Conservation (phyloP, 2,797 vertebrate species). For the Podarcis lilfordi region DNA sequence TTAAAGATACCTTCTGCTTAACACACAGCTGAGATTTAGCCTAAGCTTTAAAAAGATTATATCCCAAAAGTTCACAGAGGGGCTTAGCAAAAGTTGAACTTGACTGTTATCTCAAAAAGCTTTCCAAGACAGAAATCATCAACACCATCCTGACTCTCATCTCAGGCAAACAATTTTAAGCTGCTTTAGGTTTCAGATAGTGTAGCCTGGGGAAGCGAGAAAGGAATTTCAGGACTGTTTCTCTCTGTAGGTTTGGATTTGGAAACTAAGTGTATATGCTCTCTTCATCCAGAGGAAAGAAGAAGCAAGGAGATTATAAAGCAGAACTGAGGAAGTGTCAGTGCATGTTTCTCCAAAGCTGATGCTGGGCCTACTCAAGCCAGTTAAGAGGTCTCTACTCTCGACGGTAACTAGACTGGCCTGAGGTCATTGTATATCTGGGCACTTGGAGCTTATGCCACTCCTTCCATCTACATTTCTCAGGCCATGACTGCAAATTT, state of each 20-base stretch:
- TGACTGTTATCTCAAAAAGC: conserved; percentile 70
- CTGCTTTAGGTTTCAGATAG: conserved; percentile 74
- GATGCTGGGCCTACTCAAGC: not conserved
- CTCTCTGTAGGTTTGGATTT: conserved; percentile 65
- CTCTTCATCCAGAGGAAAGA: conserved; percentile 42
- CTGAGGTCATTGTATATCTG: not conserved
- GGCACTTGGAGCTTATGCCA: not conserved
- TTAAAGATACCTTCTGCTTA: conserved; percentile 22
- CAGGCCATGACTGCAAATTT: not conserved
- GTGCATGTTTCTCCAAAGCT: not conserved
- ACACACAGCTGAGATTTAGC: conserved; percentile 63
- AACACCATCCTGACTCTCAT: conserved; percentile 61
- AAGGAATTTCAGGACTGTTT: conserved; percentile 56
- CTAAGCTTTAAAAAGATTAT: conserved; percentile 76
- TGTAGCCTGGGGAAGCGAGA: conserved; percentile 46
- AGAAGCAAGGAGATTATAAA: conserved; percentile 41
- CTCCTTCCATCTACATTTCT: not conserved
- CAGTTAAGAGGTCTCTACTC: not conserved
- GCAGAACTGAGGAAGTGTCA: not conserved
- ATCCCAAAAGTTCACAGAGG: conserved; percentile 63
- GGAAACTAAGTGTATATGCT: conserved; percentile 61
- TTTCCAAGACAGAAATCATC: conserved; percentile 68
- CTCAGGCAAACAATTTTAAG: conserved; percentile 73
- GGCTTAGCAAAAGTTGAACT: conserved; percentile 73
- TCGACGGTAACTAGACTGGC: not conserved